Conservation (phyloP, 35 echinoderm and acorn worm species). For the Patiria miniata region DNA sequence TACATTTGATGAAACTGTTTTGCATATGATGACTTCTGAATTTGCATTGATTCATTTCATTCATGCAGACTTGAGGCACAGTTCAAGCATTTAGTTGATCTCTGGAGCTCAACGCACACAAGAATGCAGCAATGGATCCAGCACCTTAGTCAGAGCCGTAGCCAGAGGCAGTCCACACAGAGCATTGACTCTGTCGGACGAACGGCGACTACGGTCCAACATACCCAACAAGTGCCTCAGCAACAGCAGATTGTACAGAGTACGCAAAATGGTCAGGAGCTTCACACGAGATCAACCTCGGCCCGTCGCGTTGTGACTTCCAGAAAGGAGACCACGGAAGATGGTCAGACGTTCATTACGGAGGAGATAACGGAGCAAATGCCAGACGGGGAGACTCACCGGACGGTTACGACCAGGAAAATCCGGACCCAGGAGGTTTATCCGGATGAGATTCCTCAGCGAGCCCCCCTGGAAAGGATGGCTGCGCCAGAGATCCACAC, state of each 20-base stretch:
- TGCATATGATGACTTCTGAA: too few species aligned
- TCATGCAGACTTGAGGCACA: slow-evolving; percentile 73
- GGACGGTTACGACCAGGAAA: background rate
- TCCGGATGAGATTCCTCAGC: background rate
- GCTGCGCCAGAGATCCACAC: background rate
- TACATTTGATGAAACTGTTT: too few species aligned
- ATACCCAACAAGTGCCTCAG: background rate
- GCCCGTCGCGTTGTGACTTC: background rate
- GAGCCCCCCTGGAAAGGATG: background rate
- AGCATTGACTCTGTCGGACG: slow-evolving; percentile 66
- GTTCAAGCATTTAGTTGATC: slow-evolving; percentile 72
- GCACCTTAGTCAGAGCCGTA: background rate
- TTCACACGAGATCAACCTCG: background rate
- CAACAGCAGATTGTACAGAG: background rate
- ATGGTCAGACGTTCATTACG: background rate
- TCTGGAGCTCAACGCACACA: slow-evolving; percentile 78
- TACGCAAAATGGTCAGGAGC: background rate
- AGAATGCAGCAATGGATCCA: slow-evolving; percentile 64
- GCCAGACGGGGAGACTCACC: slow-evolving; percentile 14
- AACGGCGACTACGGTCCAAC: slow-evolving; percentile 7
- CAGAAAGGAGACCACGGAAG: slow-evolving; percentile 14
- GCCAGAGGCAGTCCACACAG: slow-evolving; percentile 46
- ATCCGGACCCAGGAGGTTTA: background rate
- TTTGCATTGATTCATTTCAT: too few species aligned
- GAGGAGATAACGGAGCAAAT: slow-evolving; percentile 2